These are phyloP conservation scores for Pristionchus arcanus DNA, from an alignment of 2,888 invertebrate species.

Conservation along the genomic window DNA sequence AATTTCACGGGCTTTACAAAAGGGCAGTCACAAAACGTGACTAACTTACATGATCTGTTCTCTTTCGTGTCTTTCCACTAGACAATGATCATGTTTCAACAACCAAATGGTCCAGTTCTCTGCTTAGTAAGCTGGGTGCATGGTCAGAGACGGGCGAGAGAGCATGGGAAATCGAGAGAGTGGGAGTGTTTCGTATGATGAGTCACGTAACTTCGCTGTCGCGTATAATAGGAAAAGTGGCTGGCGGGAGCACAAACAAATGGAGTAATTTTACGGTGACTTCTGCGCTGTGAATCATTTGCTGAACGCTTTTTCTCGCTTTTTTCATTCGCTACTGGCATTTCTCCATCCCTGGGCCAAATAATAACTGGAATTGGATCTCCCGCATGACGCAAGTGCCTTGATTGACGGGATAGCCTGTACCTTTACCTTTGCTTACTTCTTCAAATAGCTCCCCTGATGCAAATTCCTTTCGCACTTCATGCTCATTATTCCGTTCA, in stretches of 20 bases:
- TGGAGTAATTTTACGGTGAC: not conserved
- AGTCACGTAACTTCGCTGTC: not conserved
- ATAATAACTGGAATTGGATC: too few species aligned
- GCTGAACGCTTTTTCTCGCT: not conserved
- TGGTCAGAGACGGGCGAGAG: not conserved
- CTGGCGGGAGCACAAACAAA: not conserved
- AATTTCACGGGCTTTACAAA: too few species aligned
- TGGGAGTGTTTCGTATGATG: not conserved
- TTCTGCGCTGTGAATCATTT: not conserved
- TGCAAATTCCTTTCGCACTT: too few species aligned
- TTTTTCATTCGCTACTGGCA: too few species aligned
- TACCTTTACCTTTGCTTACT: too few species aligned
- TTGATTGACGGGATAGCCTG: too few species aligned
- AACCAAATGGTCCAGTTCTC: not conserved
- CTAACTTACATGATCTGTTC: too few species aligned
- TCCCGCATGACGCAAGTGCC: too few species aligned
- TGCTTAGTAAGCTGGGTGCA: not conserved
- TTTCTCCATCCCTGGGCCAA: too few species aligned
- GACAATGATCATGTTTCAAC: not conserved
- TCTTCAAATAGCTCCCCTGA: too few species aligned
- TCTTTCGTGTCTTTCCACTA: not conserved
- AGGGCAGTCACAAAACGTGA: too few species aligned
- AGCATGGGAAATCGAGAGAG: not conserved
- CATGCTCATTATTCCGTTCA: too few species aligned
- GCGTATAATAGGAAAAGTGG: constrained; percentile 2